phyloP scores from a whole-genome alignment of 2,888 invertebrate genomes.

The Cordylochernes scorpioides region DNA sequence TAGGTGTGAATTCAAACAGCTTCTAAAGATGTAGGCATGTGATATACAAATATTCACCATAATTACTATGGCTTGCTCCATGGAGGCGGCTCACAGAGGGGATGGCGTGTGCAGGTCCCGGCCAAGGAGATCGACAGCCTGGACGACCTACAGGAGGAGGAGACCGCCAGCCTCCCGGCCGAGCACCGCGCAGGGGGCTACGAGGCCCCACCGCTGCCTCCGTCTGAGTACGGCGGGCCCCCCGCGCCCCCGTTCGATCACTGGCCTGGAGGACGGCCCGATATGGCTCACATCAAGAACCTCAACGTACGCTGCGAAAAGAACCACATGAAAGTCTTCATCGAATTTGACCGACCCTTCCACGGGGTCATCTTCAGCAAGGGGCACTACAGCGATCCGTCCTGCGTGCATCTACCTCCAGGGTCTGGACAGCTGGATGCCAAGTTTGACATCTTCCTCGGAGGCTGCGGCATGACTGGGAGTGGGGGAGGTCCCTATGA shows the following conservation, averaged over 20 bases:
- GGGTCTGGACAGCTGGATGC: slow-evolving; percentile 70
- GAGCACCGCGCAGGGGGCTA: slow-evolving; percentile 13
- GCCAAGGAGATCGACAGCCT: slow-evolving; percentile 16
- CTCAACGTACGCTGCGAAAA: slow-evolving; percentile 63
- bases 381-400: slow-evolving; percentile 36
- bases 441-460: slow-evolving; percentile 73
- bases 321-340: slow-evolving; percentile 75
- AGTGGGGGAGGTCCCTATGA: slow-evolving; percentile 24
- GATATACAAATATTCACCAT: too few relatives aligned
- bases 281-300: slow-evolving; percentile 76
- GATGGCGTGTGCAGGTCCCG: too few relatives aligned
- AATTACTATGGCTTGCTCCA: too few relatives aligned
- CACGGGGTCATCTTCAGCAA: slow-evolving; percentile 89
- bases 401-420: slow-evolving; percentile 69
- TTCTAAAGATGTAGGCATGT: too few relatives aligned
- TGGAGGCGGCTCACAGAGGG: too few relatives aligned
- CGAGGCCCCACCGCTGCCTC: not conserved
- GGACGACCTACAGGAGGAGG: slow-evolving; percentile 15
- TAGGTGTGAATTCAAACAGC: too few relatives aligned
- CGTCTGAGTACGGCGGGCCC: slow-evolving; percentile 5
- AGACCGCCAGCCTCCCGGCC: slow-evolving; percentile 12
- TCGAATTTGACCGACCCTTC: slow-evolving; percentile 78
- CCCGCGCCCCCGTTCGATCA: slow-evolving; percentile 5
- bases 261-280: slow-evolving; percentile 56
- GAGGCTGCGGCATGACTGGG: slow-evolving; percentile 75